Conservation (phyloP, 23 tunicate genomes). For the Trididemnum nubilum region DNA sequence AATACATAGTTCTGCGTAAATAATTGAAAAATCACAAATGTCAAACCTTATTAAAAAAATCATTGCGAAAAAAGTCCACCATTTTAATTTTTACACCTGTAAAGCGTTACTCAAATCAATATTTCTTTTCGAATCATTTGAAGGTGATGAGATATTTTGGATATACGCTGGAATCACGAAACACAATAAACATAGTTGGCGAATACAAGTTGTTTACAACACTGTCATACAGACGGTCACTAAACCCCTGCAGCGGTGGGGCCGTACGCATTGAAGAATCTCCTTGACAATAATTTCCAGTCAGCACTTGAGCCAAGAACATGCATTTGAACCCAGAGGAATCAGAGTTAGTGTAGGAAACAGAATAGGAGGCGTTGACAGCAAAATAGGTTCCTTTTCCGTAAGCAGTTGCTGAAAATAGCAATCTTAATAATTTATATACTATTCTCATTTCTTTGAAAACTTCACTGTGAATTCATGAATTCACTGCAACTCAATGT, state of each 20-base stretch:
- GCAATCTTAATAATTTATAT: too few species aligned
- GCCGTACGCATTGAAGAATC: slow-evolving; percentile 14
- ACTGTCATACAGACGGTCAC: slow-evolving; percentile 34
- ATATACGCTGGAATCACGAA: slow-evolving; percentile 57
- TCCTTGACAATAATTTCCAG: slow-evolving; percentile 60
- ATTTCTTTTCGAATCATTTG: too few species aligned
- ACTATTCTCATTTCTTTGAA: too few species aligned
- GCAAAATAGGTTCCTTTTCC: slow-evolving; percentile 58
- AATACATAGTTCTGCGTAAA: too few species aligned
- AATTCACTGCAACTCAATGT: too few species aligned
- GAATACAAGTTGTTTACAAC: slow-evolving; percentile 21
- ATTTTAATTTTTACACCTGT: too few species aligned
- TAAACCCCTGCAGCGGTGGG: neutral
- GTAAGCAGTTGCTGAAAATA: slow-evolving; percentile 40
- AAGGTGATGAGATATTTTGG: slow-evolving; percentile 52
- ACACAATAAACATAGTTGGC: slow-evolving; percentile 55
- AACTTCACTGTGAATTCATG: too few species aligned
- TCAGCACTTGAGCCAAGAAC: slow-evolving; percentile 53
- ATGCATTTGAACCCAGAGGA: neutral
- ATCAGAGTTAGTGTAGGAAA: neutral
- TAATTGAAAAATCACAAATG: too few species aligned
- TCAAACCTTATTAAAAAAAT: too few species aligned
- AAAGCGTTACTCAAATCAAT: too few species aligned
- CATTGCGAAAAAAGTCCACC: too few species aligned
- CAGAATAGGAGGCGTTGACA: slow-evolving; percentile 40